Percentiles rank a stretch among this genome's conserved stretches.
These are phyloP conservation scores for Latrodectus hesperus DNA, from an alignment of 2,888 invertebrate genomes.

Conservation along the genomic window DNA sequence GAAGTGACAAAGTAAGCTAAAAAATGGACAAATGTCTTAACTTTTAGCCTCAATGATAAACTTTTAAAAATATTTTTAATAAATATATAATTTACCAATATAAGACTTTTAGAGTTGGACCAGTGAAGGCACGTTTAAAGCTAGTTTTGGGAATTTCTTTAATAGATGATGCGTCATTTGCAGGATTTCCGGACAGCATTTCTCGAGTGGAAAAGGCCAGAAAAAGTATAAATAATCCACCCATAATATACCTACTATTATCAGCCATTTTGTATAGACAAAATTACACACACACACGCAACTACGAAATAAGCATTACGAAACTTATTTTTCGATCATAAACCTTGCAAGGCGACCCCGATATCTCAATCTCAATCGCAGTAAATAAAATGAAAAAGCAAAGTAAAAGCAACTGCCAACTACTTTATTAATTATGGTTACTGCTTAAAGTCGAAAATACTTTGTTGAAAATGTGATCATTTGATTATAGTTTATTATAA, in stretches of 20 bases:
- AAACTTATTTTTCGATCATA: constrained; percentile 9
- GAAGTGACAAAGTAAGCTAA: no score
- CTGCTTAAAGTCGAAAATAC: no score
- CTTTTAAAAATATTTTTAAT: background rate
- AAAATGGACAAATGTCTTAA: no score
- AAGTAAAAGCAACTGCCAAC: no score
- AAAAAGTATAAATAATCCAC: constrained; percentile 61
- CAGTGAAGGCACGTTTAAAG: constrained; percentile 83
- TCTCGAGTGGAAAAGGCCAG: constrained; percentile 62
- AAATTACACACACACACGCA: background rate
- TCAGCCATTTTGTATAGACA: constrained; percentile 46
- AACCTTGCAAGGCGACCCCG: background rate
- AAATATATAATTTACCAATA: constrained; percentile 83
- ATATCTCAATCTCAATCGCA: no score
- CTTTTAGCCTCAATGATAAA: no score
- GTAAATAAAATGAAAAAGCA: no score
- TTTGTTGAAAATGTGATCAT: no score
- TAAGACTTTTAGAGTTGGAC: constrained; percentile 87
- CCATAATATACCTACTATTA: constrained; percentile 50
- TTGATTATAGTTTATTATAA: no score
- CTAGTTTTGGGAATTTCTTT: constrained; percentile 83
- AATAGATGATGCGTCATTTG: constrained; percentile 32
- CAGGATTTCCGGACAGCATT: constrained; percentile 48
- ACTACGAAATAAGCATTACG: constrained; percentile 28
- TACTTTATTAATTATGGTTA: no score